Conservation (phyloP, 2,797 vertebrate species). For the Chelonia mydas region DNA sequence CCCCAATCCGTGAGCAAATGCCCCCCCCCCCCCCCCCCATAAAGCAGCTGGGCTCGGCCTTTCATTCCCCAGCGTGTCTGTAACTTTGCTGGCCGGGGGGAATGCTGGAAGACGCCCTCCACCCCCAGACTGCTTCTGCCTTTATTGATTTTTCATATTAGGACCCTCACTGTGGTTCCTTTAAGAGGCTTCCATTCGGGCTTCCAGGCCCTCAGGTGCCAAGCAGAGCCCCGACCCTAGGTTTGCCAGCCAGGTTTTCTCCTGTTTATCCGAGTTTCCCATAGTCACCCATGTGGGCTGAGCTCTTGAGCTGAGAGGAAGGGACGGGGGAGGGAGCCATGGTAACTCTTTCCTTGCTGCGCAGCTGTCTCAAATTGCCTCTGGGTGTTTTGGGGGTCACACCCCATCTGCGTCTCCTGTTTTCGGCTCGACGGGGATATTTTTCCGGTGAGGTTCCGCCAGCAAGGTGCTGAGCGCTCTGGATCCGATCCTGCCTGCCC, state of each 20-base stretch:
- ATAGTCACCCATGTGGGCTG: background rate
- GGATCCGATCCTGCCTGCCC: background rate
- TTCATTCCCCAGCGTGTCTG: background rate
- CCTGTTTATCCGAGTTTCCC: conserved; percentile 38
- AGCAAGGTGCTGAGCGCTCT: background rate
- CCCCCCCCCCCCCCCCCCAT: background rate
- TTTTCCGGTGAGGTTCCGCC: background rate
- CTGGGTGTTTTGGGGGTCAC: rapidly evolving
- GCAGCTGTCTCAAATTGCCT: conserved; percentile 46
- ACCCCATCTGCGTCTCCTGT: background rate
- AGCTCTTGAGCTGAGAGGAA: background rate
- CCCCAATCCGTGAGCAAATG: rapidly evolving
- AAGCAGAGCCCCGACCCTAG: background rate
- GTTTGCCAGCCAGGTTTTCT: background rate
- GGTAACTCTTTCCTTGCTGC: conserved; percentile 14
- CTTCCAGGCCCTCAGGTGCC: no score
- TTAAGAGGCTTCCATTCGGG: background rate
- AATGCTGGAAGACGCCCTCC: background rate
- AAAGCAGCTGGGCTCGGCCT: background rate
- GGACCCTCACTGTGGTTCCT: background rate
- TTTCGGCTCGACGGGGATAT: background rate
- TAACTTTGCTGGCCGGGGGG: background rate
- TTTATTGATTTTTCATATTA: background rate
- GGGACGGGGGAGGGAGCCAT: background rate
- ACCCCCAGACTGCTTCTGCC: background rate